Evolutionary conservation across 2,797 vertebrate genomes (phyloP).

Genomic region (Limosa lapponica): DNA sequence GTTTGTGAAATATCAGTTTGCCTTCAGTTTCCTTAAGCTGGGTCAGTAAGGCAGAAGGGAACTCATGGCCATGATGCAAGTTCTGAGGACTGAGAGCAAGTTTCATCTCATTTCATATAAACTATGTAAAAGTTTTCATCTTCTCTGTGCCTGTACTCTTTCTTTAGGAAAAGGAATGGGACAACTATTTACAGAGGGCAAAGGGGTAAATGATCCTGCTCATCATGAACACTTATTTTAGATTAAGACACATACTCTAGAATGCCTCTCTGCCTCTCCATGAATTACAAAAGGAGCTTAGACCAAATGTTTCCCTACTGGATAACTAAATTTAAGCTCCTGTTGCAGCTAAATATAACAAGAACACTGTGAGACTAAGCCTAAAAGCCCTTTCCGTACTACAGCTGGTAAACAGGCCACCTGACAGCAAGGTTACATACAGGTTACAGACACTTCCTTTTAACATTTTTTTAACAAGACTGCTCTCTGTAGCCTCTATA

Average conservation of each 20-base stretch:
- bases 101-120: background rate
- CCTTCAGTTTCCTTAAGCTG: background rate
- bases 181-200: background rate
- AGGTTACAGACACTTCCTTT: background rate
- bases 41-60: background rate
- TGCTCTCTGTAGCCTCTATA: background rate
- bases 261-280: background rate
- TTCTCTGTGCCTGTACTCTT: background rate
- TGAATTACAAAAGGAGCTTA: background rate
- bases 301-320: background rate
- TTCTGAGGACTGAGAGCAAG: background rate
- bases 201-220: background rate
- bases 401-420: background rate
- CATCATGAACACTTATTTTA: background rate
- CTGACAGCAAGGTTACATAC: background rate
- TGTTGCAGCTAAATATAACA: conserved; percentile 6
- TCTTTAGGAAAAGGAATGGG: background rate
- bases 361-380: background rate
- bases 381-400: background rate
- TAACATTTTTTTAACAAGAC: background rate
- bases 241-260: background rate
- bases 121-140: background rate
- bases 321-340: conserved; percentile 1
- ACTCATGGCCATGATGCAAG: background rate
- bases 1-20: background rate